These are phyloP conservation scores for Drosophila mimica DNA, from an alignment of 2,888 invertebrate species.

Conservation along the genomic window DNA sequence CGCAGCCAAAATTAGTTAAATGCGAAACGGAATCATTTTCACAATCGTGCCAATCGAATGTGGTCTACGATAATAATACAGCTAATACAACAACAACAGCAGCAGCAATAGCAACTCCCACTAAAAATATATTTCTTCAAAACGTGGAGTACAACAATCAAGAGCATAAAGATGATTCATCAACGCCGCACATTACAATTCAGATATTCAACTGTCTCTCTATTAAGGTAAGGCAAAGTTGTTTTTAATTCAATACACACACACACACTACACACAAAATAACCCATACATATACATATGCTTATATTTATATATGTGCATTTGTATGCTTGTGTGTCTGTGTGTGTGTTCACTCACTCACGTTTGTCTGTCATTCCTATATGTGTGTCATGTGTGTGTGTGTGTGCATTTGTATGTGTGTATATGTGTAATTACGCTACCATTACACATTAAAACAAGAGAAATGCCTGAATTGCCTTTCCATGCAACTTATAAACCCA, in stretches of 20 bases:
- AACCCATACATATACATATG: conserved; percentile 24
- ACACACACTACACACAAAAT: conserved; percentile 3
- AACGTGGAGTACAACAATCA: conserved; percentile 62
- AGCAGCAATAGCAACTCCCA: conserved; percentile 5
- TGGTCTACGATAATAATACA: conserved; percentile 38
- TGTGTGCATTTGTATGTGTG: conserved; percentile 26
- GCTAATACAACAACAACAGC: conserved; percentile 37
- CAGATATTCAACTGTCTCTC: conserved; percentile 92
- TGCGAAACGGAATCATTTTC: conserved; percentile 34
- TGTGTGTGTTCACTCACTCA: conserved; percentile 24
- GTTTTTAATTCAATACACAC: conserved; percentile 69
- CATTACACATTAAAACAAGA: conserved; percentile 44
- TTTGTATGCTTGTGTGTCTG: conserved; percentile 10
- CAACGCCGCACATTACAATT: conserved; percentile 86
- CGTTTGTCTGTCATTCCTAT: conserved; percentile 43
- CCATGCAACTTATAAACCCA: conserved; percentile 29
- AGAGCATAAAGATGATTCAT: conserved; percentile 82
- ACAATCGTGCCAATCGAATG: conserved; percentile 44
- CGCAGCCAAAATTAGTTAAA: conserved; percentile 30
- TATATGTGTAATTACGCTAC: conserved; percentile 55
- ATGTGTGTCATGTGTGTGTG: conserved; percentile 25
- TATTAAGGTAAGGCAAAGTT: conserved; percentile 89
- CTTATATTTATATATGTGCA: conserved; percentile 23
- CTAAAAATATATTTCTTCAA: conserved; percentile 40
- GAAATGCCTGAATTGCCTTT: conserved; percentile 43